Evolutionary conservation across 1,140 invertebrate genomes (phyloP).

Genomic region (Drosophila pachea): DNA sequence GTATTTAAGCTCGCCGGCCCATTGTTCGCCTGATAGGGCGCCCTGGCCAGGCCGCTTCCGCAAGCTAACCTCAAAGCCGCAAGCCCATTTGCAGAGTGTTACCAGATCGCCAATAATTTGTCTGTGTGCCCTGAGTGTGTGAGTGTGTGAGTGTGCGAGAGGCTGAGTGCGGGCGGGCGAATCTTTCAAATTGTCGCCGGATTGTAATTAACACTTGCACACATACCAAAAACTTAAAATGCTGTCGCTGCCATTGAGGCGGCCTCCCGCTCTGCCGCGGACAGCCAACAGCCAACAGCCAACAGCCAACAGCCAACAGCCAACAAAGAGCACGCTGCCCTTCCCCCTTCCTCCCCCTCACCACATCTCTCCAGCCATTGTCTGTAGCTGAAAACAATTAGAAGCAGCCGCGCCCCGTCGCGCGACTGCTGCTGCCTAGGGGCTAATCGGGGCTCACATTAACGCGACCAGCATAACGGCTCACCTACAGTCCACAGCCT

Average conservation of each 20-base stretch:
- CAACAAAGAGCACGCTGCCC: conserved; percentile 18
- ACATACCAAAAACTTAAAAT: conserved; percentile 14
- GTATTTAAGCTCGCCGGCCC: not conserved
- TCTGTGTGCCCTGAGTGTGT: not conserved
- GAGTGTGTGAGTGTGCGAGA: not conserved
- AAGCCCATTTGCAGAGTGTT: conserved; percentile 11
- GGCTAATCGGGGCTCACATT: conserved; percentile 41
- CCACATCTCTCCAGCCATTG: conserved; percentile 25
- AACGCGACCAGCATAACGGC: conserved; percentile 49
- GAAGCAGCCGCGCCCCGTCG: conserved; percentile 66
- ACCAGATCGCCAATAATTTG: conserved; percentile 49
- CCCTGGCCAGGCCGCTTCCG: not conserved
- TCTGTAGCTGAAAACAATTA: conserved; percentile 61
- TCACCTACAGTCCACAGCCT: not conserved
- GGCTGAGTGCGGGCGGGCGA: conserved; percentile 9
- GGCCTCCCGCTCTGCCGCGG: no score
- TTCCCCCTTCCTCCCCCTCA: not conserved
- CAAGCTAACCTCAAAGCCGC: conserved; percentile 2
- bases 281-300: no score
- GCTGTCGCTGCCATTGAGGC: conserved; percentile 7
- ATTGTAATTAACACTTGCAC: conserved; percentile 61
- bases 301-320: no score
- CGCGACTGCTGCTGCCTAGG: conserved; percentile 24
- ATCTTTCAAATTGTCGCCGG: conserved; percentile 58
- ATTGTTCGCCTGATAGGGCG: not conserved